Percentiles rank a stretch among this genome's conserved stretches.
phyloP scores from a whole-genome alignment of 2,797 vertebrate genomes.

The Hemitrygon akajei region DNA sequence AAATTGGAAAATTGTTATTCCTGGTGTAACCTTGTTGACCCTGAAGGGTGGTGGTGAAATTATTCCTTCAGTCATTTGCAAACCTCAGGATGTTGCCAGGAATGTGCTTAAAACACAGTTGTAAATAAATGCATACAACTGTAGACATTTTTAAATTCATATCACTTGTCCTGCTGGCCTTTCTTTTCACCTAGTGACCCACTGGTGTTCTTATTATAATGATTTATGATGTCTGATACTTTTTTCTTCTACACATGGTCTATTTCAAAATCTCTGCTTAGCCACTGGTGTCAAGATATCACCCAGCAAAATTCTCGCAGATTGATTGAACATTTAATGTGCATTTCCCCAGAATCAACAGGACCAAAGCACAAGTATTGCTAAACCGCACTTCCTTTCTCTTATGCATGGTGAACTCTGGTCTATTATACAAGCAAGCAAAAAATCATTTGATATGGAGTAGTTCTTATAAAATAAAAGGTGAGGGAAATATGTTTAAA shows the following conservation, averaged over 20 bases:
- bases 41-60: background rate
- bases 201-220: constrained; percentile 1
- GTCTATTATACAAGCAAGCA: background rate
- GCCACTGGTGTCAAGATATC: background rate
- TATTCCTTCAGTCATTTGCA: background rate
- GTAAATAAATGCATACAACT: constrained; percentile 30
- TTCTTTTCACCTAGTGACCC: constrained; percentile 12
- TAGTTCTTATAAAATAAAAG: background rate
- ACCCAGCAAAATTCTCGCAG: background rate
- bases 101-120: constrained; percentile 18
- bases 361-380: background rate
- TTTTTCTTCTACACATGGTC: constrained; percentile 11
- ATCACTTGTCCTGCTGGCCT: constrained; percentile 15
- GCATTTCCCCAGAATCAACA: background rate
- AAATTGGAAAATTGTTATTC: background rate
- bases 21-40: background rate
- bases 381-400: background rate
- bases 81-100: background rate
- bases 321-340: background rate
- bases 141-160: constrained; percentile 10
- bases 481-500: background rate
- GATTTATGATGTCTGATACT: background rate
- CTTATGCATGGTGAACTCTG: constrained; percentile 7
- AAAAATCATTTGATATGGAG: background rate
- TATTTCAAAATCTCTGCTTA: constrained; percentile 15